Percentiles rank a stretch among this genome's conserved stretches.
These are phyloP conservation scores for Chloropsis hardwickii DNA, from an alignment of 2,113 vertebrate species.

Conservation along the genomic window DNA sequence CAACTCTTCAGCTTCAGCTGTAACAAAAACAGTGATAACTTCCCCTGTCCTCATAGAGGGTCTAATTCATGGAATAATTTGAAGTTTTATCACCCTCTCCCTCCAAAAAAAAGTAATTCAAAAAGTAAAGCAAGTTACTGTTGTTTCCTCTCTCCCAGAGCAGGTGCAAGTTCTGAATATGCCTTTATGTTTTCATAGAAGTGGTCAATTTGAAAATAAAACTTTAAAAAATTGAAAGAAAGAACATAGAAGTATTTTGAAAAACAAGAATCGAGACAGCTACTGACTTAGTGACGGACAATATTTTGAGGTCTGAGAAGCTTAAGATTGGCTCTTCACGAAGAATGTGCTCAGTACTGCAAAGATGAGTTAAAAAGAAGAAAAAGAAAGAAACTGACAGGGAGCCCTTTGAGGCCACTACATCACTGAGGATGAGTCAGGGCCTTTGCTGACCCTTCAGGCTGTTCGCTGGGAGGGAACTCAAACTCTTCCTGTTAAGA, in stretches of 20 bases:
- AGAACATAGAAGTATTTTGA: not conserved
- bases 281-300: not conserved
- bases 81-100: not conserved
- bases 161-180: not conserved
- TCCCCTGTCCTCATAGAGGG: not conserved
- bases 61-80: not conserved
- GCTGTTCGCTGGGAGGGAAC: not conserved
- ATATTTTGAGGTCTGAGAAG: not conserved
- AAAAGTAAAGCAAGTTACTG: not conserved
- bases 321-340: not conserved
- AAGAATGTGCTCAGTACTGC: not conserved
- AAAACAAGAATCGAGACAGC: not conserved
- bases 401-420: not conserved
- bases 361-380: not conserved
- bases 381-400: not conserved
- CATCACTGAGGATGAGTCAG: not conserved
- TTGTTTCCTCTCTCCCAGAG: not conserved
- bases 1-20: not conserved
- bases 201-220: not conserved
- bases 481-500: not conserved
- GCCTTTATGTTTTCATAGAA: not conserved
- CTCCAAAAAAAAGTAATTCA: not conserved
- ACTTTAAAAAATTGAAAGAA: not conserved
- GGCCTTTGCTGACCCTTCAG: not conserved
- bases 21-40: not conserved